A percentile compares a stretch with the other conserved stretches of the same genome.
Conservation (phyloP, 2,113 vertebrate genomes). For the Alethe diademata region DNA sequence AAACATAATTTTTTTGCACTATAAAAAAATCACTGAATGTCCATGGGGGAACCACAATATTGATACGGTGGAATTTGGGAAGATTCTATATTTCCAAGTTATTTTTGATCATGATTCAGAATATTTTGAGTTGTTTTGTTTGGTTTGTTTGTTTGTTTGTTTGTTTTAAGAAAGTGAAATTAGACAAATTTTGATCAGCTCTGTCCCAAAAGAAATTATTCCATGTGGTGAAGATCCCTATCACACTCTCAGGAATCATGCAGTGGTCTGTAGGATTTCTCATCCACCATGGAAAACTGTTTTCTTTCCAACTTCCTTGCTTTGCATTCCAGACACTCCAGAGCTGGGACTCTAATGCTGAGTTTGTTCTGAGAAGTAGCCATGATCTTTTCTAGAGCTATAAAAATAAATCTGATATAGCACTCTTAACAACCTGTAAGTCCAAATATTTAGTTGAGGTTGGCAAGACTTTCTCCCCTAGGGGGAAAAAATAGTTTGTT, state of each 20-base stretch:
- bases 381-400: not conserved
- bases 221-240: not conserved
- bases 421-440: not conserved
- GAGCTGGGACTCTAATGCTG: not conserved
- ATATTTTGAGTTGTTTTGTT: not conserved
- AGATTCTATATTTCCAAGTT: not conserved
- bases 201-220: not conserved
- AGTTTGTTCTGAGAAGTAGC: not conserved
- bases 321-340: not conserved
- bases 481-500: not conserved
- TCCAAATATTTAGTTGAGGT: slow-evolving; percentile 20
- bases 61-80: not conserved
- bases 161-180: not conserved
- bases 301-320: not conserved
- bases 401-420: not conserved
- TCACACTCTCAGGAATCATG: not conserved
- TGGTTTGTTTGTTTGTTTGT: not conserved
- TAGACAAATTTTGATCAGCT: not conserved
- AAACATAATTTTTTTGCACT: not conserved
- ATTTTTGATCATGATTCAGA: not conserved
- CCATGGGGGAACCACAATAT: not conserved
- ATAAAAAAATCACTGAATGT: not conserved
- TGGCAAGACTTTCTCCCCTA: not conserved
- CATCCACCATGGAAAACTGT: not conserved
- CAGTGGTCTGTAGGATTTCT: not conserved